Evolutionary conservation across 1,140 invertebrate species (phyloP), one percentile per base, ranked within the genome.

Genomic region (Ladona fulva): DNA sequence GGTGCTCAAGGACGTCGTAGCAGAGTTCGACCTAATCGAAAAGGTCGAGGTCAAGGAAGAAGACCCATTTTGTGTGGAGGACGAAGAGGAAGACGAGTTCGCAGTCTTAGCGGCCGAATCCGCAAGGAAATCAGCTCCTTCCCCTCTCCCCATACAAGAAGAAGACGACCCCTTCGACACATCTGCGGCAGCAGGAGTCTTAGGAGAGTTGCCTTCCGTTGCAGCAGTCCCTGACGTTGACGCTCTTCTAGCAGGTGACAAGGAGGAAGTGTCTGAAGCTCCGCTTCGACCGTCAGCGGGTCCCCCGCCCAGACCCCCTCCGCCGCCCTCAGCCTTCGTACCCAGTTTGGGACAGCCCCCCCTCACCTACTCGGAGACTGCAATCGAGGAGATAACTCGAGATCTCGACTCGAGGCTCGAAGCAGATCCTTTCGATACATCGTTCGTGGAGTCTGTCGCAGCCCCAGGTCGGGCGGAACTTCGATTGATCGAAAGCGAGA

Each of bases 371-470:
- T 12, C 76, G 78, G 6, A 78, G 76, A 85, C 84, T 0, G 84
- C 83, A 77, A 86, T 86, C 73, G 85, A 84, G 78, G 84, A 82
- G 0, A 85, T 84, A 0, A 86, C 82, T n/a, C 85, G 84, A 76
- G 85, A 82, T 16, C 82, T 87, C 79, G 86, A 87, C 76, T 66
- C 52, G 52, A 66, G 52, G 14, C 14, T 66, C 52, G 52, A 66
- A 66, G 52, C n/a, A 5, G 94, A 95, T 89, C 94, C 94, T 0
- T 96, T 96, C 82, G 94, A 96, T 82, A 95, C 94, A 12, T 90
- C 92, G 74, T 94, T 94, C 85, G 93, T 91, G 0, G 92, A 93
- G 59, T 92, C 91, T 81, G 88, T 12, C 14, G 52, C 95, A 66
- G 84, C 94, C 74, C 91, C 92, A 11, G 90, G 90, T 44, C 90